phyloP scores from a whole-genome alignment of 2,113 vertebrate genomes.

The Seriola quinqueradiata region DNA sequence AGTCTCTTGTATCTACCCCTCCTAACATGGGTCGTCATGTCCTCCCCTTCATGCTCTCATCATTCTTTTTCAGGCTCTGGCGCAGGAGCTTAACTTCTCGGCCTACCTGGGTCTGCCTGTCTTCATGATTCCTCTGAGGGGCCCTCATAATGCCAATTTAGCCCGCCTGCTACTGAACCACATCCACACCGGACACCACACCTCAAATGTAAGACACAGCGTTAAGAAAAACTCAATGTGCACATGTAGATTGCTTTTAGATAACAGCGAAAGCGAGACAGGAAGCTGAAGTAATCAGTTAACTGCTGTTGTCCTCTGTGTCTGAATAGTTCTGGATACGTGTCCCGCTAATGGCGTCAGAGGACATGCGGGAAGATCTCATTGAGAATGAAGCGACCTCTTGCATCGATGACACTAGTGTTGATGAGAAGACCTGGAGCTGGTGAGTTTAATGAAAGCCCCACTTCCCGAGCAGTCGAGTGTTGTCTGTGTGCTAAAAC shows the following conservation, averaged over 20 bases:
- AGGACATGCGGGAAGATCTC: conserved; percentile 90
- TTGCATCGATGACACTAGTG: conserved; percentile 75
- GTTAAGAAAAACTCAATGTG: not conserved
- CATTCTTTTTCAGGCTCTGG: conserved; percentile 84
- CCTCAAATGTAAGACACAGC: conserved; percentile 87
- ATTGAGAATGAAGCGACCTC: conserved; percentile 87
- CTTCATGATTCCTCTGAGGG: conserved; percentile 89
- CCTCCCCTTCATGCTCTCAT: not conserved
- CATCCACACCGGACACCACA: conserved; percentile 93
- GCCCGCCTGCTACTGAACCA: conserved; percentile 91
- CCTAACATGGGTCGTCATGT: not conserved
- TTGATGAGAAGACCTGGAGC: conserved; percentile 90
- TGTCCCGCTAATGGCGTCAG: conserved; percentile 88
- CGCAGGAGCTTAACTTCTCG: conserved; percentile 93
- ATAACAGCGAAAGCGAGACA: not conserved
- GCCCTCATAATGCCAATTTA: conserved; percentile 89
- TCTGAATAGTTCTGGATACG: conserved; percentile 91
- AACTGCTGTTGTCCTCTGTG: conserved; percentile 24
- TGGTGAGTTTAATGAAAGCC: conserved; percentile 79
- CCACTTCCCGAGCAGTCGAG: not conserved
- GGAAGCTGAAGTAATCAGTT: not conserved
- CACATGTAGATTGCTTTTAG: not conserved
- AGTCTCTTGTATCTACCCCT: not conserved
- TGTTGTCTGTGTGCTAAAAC: conserved; percentile 35
- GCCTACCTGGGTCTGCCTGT: conserved; percentile 94